These are phyloP conservation scores for Triops longicaudatus DNA, from an alignment of 1,140 invertebrate genomes.

Conservation along the genomic window DNA sequence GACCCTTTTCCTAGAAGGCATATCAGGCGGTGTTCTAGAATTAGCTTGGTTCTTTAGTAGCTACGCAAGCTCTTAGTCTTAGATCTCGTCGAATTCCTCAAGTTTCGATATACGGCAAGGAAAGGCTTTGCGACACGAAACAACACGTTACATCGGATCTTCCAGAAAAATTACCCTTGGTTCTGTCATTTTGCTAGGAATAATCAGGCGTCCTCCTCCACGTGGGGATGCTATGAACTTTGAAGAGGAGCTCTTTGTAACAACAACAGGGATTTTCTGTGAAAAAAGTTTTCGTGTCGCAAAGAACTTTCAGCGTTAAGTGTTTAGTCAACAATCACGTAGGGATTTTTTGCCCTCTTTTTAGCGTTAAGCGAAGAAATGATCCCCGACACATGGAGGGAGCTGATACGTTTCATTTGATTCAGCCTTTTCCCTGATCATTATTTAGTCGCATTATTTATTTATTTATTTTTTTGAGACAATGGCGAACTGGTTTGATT, in stretches of 20 bases:
- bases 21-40: neutral
- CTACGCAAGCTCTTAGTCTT: neutral
- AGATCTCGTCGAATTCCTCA: neutral
- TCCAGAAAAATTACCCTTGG: no score
- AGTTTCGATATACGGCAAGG: neutral
- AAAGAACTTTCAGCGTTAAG: neutral
- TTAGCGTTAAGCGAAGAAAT: neutral
- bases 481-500: neutral
- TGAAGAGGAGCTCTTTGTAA: no score
- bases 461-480: neutral
- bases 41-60: neutral
- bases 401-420: neutral
- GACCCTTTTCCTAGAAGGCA: neutral
- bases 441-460: neutral
- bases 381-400: neutral
- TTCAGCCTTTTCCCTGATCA: neutral
- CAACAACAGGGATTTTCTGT: no score
- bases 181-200: no score
- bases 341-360: neutral
- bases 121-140: neutral
- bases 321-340: neutral
- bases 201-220: no score
- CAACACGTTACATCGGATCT: neutral
- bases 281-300: neutral
- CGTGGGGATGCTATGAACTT: no score